Percentiles rank a stretch among this genome's conserved stretches.
Evolutionary conservation across 2,113 vertebrate genomes (phyloP).

Genomic region (Cryptoleucopteryx plumbea): DNA sequence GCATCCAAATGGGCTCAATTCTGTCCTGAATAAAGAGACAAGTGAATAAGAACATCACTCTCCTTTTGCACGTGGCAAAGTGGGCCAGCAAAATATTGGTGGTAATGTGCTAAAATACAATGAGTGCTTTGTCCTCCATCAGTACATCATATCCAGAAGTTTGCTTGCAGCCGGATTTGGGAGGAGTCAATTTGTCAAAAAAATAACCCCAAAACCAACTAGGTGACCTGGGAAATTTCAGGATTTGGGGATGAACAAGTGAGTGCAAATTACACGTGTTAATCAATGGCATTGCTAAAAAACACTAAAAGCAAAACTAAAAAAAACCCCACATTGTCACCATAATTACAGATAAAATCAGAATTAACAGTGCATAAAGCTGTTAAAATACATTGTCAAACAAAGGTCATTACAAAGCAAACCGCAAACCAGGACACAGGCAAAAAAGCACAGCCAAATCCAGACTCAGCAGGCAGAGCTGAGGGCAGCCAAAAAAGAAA

Average conservation of each 20-base stretch:
- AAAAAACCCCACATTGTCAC: neutral
- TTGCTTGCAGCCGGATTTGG: neutral
- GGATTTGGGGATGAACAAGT: neutral
- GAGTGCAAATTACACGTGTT: neutral
- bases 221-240: neutral
- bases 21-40: neutral
- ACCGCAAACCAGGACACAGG: neutral
- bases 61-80: neutral
- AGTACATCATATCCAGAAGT: neutral
- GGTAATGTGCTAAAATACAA: neutral
- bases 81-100: neutral
- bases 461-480: neutral
- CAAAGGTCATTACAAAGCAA: neutral
- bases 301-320: neutral
- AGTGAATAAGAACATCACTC: neutral
- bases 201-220: neutral
- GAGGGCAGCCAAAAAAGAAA: neutral
- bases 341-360: neutral
- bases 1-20: neutral
- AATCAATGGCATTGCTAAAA: neutral
- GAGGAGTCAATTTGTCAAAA: neutral
- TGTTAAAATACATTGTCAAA: neutral
- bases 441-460: neutral
- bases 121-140: neutral
- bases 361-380: neutral